Evolutionary conservation across 1,140 invertebrate species (phyloP).

Genomic region (Chironomus tepperi): DNA sequence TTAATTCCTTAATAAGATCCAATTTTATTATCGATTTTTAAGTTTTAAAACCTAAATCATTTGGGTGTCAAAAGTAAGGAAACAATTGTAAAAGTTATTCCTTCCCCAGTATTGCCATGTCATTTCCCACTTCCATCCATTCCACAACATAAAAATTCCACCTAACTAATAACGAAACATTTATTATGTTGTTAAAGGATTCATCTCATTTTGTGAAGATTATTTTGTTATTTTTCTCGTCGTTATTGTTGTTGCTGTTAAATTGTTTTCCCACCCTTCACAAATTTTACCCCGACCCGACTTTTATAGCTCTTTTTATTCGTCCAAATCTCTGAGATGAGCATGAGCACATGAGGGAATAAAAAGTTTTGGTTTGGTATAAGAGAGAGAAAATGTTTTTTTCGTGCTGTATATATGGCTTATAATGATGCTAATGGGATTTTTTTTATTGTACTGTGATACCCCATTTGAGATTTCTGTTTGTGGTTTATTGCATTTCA

Average conservation of each 20-base stretch:
- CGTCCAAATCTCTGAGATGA: not conserved
- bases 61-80: too few species aligned
- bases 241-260: not conserved
- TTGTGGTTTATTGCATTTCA: conserved; percentile 20
- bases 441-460: conserved; percentile 11
- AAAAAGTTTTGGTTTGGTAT: not conserved
- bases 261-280: conserved; percentile 13
- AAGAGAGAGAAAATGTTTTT: not conserved
- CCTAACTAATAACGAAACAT: not conserved
- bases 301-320: not conserved
- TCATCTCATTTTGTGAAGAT: conserved; percentile 1
- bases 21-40: too few species aligned
- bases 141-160: not conserved
- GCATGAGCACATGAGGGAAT: not conserved
- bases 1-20: too few species aligned
- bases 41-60: too few species aligned
- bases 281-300: not conserved
- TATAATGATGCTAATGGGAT: conserved; percentile 21
- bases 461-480: conserved; percentile 6
- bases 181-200: conserved; percentile 24
- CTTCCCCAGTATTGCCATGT: not conserved
- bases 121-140: not conserved
- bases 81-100: not conserved
- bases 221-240: conserved; percentile 20
- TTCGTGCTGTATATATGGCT: not conserved